Evolutionary conservation across 2,888 invertebrate genomes (phyloP).

Genomic region (Conomelus anceps): DNA sequence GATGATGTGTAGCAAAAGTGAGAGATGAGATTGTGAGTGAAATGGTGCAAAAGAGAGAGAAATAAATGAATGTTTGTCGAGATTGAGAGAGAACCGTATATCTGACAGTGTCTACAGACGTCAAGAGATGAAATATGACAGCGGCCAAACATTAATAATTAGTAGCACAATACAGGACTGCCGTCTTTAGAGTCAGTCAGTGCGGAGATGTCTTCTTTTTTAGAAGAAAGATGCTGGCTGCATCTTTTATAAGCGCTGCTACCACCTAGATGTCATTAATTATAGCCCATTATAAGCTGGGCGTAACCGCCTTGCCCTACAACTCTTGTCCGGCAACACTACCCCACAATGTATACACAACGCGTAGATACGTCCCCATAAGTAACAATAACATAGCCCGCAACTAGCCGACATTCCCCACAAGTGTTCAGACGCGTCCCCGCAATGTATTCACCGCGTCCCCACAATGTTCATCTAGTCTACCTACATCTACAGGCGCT

Average conservation of each 20-base stretch:
- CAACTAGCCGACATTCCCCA: neutral
- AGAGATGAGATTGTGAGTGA: neutral
- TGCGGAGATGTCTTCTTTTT: neutral
- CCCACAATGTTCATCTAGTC: neutral
- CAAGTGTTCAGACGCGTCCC: no score
- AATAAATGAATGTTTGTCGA: neutral
- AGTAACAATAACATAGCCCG: no score
- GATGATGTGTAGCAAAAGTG: neutral
- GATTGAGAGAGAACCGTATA: neutral
- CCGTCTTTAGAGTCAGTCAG: neutral
- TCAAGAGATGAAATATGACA: neutral
- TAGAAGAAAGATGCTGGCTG: neutral
- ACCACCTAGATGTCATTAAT: neutral
- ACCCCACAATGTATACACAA: neutral
- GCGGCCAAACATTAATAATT: neutral
- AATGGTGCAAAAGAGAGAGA: no score
- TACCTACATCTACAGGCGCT: no score
- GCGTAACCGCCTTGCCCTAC: neutral
- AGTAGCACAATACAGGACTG: neutral
- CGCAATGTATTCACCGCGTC: neutral
- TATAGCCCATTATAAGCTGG: neutral
- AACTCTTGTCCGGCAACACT: neutral
- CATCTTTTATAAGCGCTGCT: neutral
- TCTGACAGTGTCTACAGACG: neutral
- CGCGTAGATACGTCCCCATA: neutral